A percentile compares a stretch with the other conserved stretches of the same genome.
These are phyloP conservation scores for Lordiphosa collinella DNA, from an alignment of 1,140 invertebrate species.

Conservation along the genomic window DNA sequence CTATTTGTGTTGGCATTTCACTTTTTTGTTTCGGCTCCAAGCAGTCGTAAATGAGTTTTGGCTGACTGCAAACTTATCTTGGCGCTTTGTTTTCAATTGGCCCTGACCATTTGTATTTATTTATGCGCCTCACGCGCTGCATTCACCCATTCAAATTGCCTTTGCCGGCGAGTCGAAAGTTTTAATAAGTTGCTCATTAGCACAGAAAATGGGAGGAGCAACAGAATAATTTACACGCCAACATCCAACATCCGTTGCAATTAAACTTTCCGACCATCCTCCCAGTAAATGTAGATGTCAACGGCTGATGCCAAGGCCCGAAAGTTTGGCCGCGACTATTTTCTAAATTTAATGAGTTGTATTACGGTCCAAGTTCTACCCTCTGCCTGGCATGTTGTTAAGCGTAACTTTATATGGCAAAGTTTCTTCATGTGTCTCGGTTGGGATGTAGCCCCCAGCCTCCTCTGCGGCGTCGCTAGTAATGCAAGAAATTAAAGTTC, in stretches of 20 bases:
- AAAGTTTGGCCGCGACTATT: slow-evolving; percentile 62
- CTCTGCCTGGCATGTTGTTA: slow-evolving; percentile 41
- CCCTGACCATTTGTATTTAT: slow-evolving; percentile 49
- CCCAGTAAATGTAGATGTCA: slow-evolving; percentile 63
- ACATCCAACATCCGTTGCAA: slow-evolving; percentile 75
- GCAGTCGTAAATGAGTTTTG: slow-evolving; percentile 58
- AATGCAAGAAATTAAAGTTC: slow-evolving; percentile 74
- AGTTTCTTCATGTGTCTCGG: slow-evolving; percentile 51
- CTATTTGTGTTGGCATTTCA: slow-evolving; percentile 13
- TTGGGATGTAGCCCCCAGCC: slow-evolving; percentile 23
- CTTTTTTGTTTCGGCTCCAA: slow-evolving; percentile 7
- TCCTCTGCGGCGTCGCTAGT: slow-evolving; percentile 36
- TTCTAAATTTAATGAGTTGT: slow-evolving; percentile 78
- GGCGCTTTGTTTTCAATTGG: slow-evolving; percentile 60
- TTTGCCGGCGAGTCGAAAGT: slow-evolving; percentile 25
- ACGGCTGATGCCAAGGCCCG: slow-evolving; percentile 50
- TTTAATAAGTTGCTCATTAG: slow-evolving; percentile 77
- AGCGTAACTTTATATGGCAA: slow-evolving; percentile 67
- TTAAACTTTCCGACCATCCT: slow-evolving; percentile 56
- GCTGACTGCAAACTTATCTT: slow-evolving; percentile 52
- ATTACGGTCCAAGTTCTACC: slow-evolving; percentile 51
- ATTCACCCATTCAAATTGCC: slow-evolving; percentile 36
- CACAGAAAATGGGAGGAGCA: slow-evolving; percentile 50
- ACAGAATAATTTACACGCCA: slow-evolving; percentile 77
- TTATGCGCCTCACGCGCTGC: slow-evolving; percentile 57